Conservation (phyloP, 1,140 invertebrate species). For the Caenorhabditis brenneri region DNA sequence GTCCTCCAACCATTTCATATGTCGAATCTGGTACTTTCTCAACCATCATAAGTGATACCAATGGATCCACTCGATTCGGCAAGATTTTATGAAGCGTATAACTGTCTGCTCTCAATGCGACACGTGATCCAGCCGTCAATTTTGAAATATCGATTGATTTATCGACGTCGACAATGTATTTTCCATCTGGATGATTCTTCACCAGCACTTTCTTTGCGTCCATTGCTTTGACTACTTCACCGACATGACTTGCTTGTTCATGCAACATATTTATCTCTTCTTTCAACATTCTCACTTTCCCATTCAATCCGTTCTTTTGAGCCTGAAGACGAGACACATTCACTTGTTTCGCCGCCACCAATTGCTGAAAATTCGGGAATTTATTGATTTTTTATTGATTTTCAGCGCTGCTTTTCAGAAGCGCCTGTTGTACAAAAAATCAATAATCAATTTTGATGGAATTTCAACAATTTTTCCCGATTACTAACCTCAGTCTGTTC, state of each 20-base stretch:
- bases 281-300: conserved; percentile 89
- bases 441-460: too few species aligned
- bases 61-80: conserved; percentile 95
- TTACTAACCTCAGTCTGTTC: conserved; percentile 57
- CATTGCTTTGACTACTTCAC: conserved; percentile 99
- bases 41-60: conserved; percentile 99
- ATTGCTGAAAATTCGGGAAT: conserved; percentile 76
- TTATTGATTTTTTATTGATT: background rate
- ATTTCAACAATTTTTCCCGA: background rate
- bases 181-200: conserved; percentile 97
- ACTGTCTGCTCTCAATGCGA: conserved; percentile 95
- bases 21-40: conserved; percentile 93
- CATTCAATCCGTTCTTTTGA: conserved; percentile 98
- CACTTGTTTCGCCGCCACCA: conserved; percentile 92
- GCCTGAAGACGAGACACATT: conserved; percentile 95
- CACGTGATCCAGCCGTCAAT: conserved; percentile 94
- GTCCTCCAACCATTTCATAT: conserved; percentile 98
- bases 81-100: conserved; percentile 98
- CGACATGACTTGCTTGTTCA: conserved; percentile 98
- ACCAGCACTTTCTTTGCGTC: conserved; percentile 99
- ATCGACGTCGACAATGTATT: conserved; percentile 98
- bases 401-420: too few species aligned
- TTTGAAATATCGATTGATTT: conserved; percentile 99
- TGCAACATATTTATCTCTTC: conserved; percentile 96
- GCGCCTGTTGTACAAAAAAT: conserved; percentile 78